These are phyloP conservation scores for Bathybates hornii DNA, from an alignment of 2,113 vertebrate genomes.

Conservation along the genomic window DNA sequence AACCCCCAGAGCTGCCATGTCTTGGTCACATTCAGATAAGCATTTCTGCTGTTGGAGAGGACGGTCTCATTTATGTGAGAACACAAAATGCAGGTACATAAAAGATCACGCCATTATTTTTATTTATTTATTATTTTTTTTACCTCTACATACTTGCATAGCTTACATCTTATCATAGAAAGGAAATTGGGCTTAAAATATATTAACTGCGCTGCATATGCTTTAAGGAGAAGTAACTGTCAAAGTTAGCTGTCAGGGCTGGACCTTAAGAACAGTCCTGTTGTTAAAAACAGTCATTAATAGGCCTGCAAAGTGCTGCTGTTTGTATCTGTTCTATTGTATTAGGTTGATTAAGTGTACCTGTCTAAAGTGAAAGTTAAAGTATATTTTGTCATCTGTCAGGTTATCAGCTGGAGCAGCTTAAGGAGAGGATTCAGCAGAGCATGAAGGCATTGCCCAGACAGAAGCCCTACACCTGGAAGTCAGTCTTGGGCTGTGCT, in stretches of 20 bases:
- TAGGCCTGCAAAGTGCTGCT: not conserved
- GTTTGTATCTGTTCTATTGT: not conserved
- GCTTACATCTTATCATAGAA: not conserved
- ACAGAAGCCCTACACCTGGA: slow-evolving; percentile 84
- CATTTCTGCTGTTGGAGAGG: slow-evolving; percentile 76
- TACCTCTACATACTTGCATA: not conserved
- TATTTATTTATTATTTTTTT: not conserved
- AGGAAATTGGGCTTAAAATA: not conserved
- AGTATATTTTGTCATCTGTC: not conserved
- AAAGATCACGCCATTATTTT: not conserved
- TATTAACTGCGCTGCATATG: not conserved
- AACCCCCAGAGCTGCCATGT: slow-evolving; percentile 75
- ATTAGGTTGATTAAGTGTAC: not conserved
- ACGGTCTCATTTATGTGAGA: slow-evolving; percentile 82
- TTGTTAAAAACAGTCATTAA: not conserved
- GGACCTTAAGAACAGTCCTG: not conserved
- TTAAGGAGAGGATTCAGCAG: slow-evolving; percentile 78
- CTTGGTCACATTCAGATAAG: slow-evolving; percentile 60
- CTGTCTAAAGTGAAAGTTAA: not conserved
- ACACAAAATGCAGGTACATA: slow-evolving; percentile 66
- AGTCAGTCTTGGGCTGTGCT: slow-evolving; percentile 79
- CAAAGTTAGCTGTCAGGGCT: not conserved
- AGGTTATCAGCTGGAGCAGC: slow-evolving; percentile 73
- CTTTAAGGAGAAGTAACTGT: not conserved
- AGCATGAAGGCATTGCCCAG: slow-evolving; percentile 78